These are phyloP conservation scores for Arrhamphus sclerolepis DNA, from an alignment of 2,797 vertebrate genomes.

Conservation along the genomic window DNA sequence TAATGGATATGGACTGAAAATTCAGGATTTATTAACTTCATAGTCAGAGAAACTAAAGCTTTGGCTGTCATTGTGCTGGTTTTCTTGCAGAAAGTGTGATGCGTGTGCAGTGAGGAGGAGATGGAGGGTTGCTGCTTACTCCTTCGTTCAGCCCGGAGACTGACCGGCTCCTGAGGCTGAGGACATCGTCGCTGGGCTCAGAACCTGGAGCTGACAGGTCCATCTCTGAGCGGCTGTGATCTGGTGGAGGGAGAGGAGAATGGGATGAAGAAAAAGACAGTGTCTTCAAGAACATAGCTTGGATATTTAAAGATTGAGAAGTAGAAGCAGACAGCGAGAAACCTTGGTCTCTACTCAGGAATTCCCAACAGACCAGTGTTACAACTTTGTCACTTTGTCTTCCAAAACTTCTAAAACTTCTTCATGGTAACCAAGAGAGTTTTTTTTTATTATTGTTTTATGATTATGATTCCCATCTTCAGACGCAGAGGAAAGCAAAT, in stretches of 20 bases:
- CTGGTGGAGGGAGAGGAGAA: conserved; percentile 66
- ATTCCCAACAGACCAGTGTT: no score
- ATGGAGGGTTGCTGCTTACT: conserved; percentile 77
- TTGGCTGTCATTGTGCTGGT: conserved; percentile 6
- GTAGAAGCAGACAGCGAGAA: not conserved
- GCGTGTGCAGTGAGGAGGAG: not conserved
- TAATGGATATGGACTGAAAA: not conserved
- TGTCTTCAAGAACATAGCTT: conserved; percentile 11
- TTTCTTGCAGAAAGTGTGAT: conserved; percentile 5
- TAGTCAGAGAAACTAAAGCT: not conserved
- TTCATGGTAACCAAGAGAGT: not conserved
- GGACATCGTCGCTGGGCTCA: conserved; percentile 84
- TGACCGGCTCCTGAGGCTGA: conserved; percentile 87
- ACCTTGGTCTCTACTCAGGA: not conserved
- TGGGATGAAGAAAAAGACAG: not conserved
- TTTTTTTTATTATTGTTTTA: not conserved
- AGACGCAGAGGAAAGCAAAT: no score
- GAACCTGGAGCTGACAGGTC: conserved; percentile 87
- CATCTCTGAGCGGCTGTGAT: conserved; percentile 89
- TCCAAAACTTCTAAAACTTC: no score
- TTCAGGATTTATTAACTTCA: conserved; percentile 7
- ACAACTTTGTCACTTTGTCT: no score
- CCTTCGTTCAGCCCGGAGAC: conserved; percentile 88
- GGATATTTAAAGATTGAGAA: conserved; percentile 9
- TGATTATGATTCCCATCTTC: no score